These are phyloP conservation scores for Apodemus agrarius DNA, from an alignment of 2,797 vertebrate species.

Conservation along the genomic window DNA sequence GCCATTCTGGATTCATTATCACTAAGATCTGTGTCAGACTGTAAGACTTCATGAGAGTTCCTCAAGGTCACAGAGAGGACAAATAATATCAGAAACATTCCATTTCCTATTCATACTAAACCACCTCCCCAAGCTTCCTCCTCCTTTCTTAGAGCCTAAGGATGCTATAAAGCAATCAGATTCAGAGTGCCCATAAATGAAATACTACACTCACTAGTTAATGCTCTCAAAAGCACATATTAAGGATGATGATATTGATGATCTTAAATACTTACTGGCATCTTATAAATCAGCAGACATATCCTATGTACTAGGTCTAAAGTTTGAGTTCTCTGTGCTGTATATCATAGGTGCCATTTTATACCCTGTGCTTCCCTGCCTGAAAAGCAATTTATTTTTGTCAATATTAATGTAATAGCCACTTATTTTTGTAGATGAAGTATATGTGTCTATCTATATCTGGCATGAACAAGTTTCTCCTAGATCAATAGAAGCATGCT, in stretches of 20 bases:
- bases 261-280: slow-evolving; percentile 78
- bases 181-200: slow-evolving; percentile 54
- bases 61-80: slow-evolving; percentile 20
- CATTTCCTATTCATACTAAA: slow-evolving; percentile 49
- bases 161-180: slow-evolving; percentile 37
- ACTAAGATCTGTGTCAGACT: not conserved
- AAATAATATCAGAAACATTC: slow-evolving; percentile 16
- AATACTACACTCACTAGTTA: slow-evolving; percentile 66
- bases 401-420: slow-evolving; percentile 74
- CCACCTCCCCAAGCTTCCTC: slow-evolving; percentile 41
- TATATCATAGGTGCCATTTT: slow-evolving; percentile 82
- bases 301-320: slow-evolving; percentile 78
- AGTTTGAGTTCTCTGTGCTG: slow-evolving; percentile 76
- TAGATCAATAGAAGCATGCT: slow-evolving; percentile 60
- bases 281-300: slow-evolving; percentile 84
- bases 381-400: slow-evolving; percentile 82
- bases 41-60: not conserved
- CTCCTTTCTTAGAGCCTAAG: slow-evolving; percentile 2
- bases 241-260: slow-evolving; percentile 78
- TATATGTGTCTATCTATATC: slow-evolving; percentile 27
- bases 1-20: not conserved
- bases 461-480: slow-evolving; percentile 57
- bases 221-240: slow-evolving; percentile 75
- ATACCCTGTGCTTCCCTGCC: slow-evolving; percentile 78
- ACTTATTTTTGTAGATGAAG: slow-evolving; percentile 8